These are phyloP conservation scores for Encarsia formosa DNA, from an alignment of 2,888 invertebrate genomes.

Conservation along the genomic window DNA sequence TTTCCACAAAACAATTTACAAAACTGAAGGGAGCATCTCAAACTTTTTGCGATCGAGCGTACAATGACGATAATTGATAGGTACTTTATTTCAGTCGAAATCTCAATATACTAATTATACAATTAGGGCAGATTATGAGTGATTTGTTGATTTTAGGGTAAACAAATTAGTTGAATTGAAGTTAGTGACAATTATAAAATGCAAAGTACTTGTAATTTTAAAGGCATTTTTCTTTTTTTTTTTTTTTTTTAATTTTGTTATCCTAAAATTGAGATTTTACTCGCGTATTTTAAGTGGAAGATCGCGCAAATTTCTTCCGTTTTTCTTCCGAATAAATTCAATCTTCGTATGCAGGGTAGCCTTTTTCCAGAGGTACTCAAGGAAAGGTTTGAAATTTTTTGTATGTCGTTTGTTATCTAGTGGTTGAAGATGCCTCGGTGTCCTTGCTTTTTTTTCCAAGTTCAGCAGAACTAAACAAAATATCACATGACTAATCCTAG, in stretches of 20 bases:
- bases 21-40: constrained; percentile 10
- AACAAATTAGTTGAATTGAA: not conserved
- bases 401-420: constrained; percentile 16
- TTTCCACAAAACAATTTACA: too few species aligned
- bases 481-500: constrained; percentile 20
- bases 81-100: constrained; percentile 14
- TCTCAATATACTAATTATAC: constrained; percentile 22
- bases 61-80: constrained; percentile 16
- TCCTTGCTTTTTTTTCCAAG: constrained; percentile 22
- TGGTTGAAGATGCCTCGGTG: constrained; percentile 26
- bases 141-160: constrained; percentile 11
- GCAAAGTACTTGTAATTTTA: not conserved
- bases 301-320: constrained; percentile 14
- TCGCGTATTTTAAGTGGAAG: constrained; percentile 5
- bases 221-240: not conserved
- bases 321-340: constrained; percentile 5
- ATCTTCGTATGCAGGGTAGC: constrained; percentile 6
- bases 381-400: constrained; percentile 1
- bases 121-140: constrained; percentile 11
- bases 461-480: not conserved
- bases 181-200: not conserved
- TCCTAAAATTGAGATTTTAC: constrained; percentile 1
- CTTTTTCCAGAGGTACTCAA: constrained; percentile 2
- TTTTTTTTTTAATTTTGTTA: constrained; percentile 1
- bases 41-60: constrained; percentile 10